These are phyloP conservation scores for Avahi laniger DNA, from an alignment of 2,797 vertebrate species.

Conservation along the genomic window DNA sequence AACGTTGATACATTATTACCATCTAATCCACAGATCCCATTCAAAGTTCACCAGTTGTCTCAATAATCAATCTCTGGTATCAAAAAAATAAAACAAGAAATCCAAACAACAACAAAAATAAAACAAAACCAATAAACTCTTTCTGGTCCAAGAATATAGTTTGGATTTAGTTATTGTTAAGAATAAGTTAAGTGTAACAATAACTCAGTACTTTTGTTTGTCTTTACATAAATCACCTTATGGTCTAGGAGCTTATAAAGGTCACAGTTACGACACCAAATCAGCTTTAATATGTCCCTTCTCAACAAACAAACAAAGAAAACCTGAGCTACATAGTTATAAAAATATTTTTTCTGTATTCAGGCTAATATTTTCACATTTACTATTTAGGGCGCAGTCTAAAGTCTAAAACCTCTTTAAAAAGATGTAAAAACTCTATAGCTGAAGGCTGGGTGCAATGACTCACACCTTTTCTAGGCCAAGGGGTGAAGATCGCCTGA, in stretches of 20 bases:
- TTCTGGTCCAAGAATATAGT: background rate
- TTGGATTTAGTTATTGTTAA: slow-evolving; percentile 31
- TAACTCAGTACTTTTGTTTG: background rate
- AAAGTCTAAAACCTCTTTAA: background rate
- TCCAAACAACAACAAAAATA: background rate
- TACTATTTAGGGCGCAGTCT: background rate
- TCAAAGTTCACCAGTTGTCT: background rate
- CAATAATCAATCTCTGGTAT: background rate
- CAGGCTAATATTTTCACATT: background rate
- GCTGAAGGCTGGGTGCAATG: background rate
- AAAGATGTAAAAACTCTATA: background rate
- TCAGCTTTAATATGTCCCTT: background rate
- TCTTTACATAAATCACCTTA: background rate
- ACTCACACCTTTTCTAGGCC: background rate
- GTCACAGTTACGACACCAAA: background rate
- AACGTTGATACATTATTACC: background rate
- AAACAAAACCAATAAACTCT: background rate
- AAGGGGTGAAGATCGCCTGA: background rate
- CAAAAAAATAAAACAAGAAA: background rate
- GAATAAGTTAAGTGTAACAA: slow-evolving; percentile 20
- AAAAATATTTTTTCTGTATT: slow-evolving; percentile 26
- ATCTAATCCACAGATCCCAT: background rate
- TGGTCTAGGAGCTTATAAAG: background rate
- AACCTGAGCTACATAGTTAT: background rate
- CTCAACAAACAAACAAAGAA: background rate